phyloP scores from a whole-genome alignment of 1,140 invertebrate species.

The Hormaphis cornu region DNA sequence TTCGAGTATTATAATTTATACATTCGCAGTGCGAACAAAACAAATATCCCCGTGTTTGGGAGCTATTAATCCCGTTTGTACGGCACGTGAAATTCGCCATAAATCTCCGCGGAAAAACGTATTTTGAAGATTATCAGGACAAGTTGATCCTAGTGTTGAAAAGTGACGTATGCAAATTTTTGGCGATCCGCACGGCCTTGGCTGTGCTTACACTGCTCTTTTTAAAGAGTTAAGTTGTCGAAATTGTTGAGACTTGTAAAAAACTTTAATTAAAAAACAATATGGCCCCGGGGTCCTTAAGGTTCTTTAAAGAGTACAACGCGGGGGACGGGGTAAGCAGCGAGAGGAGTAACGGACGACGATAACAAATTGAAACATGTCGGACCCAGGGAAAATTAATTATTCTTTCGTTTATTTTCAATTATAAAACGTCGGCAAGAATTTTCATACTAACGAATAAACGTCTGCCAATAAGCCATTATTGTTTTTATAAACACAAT shows the following conservation, averaged over 20 bases:
- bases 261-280: constrained; percentile 32
- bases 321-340: not conserved
- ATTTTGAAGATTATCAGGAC: constrained; percentile 24
- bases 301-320: constrained; percentile 18
- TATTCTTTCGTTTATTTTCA: constrained; percentile 33
- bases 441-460: constrained; percentile 29
- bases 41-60: not conserved
- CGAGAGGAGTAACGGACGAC: not conserved
- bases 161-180: constrained; percentile 31
- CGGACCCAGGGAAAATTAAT: constrained; percentile 30
- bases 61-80: constrained; percentile 11
- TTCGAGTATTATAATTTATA: constrained; percentile 5
- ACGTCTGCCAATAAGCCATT: constrained; percentile 25
- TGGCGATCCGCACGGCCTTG: not conserved
- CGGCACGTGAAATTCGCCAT: not conserved
- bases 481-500: constrained; percentile 24
- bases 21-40: constrained; percentile 7
- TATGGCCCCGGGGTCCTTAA: constrained; percentile 30
- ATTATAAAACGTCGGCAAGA: constrained; percentile 29
- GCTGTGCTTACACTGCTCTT: not conserved
- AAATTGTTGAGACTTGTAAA: constrained; percentile 26
- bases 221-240: constrained; percentile 27
- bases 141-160: constrained; percentile 29
- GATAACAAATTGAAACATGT: constrained; percentile 32
- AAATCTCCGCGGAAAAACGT: constrained; percentile 21